Percentiles rank a stretch among this genome's conserved stretches.
These are phyloP conservation scores for Orthosia gracilis DNA, from an alignment of 2,888 invertebrate species.

Conservation along the genomic window DNA sequence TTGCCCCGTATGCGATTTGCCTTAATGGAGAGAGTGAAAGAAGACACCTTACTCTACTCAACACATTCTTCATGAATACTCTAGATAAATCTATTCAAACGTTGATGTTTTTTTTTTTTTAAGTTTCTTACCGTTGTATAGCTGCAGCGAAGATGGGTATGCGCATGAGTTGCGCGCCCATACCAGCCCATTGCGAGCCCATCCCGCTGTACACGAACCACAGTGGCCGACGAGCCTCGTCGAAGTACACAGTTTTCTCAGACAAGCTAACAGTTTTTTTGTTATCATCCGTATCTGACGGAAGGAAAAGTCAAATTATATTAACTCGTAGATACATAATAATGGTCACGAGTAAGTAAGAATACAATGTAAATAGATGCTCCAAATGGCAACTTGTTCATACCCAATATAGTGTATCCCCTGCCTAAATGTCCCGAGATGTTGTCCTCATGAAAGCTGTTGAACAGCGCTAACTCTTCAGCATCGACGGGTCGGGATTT, in stretches of 20 bases:
- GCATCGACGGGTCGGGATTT: slow-evolving; percentile 79
- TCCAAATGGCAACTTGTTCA: neutral
- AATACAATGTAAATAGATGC: too few relatives aligned
- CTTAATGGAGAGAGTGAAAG: neutral
- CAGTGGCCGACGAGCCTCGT: slow-evolving; percentile 85
- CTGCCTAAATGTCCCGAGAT: slow-evolving; percentile 47
- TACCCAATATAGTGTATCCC: slow-evolving; percentile 80
- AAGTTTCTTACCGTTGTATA: slow-evolving; percentile 82
- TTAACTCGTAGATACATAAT: neutral
- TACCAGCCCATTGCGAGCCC: slow-evolving; percentile 94
- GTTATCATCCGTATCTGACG: slow-evolving; percentile 71
- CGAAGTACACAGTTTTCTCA: slow-evolving; percentile 75
- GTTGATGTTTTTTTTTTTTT: neutral
- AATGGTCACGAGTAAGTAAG: neutral
- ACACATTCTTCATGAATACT: neutral
- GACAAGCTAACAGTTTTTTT: slow-evolving; percentile 67
- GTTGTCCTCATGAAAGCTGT: slow-evolving; percentile 77
- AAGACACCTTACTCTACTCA: neutral
- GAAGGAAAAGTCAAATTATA: slow-evolving; percentile 42
- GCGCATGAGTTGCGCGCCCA: slow-evolving; percentile 92
- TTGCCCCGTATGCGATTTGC: too few relatives aligned
- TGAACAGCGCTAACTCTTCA: slow-evolving; percentile 81
- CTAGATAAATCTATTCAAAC: neutral
- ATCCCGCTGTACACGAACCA: slow-evolving; percentile 94
- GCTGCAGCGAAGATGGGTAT: slow-evolving; percentile 91